Evolutionary conservation across 2,888 invertebrate genomes (phyloP).

Genomic region (Microplitis manilae): DNA sequence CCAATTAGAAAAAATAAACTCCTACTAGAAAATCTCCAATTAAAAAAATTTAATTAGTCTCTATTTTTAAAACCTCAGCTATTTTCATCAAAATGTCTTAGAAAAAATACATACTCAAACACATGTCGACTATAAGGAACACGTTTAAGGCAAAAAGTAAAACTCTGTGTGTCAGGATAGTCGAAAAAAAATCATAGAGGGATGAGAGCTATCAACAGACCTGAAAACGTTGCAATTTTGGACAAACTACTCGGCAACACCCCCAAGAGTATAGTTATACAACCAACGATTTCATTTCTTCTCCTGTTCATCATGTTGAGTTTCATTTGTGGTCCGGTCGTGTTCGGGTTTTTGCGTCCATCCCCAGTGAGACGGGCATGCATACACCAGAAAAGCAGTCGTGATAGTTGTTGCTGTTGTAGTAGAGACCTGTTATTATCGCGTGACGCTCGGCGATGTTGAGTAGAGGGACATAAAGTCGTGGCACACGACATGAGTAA

Average conservation of each 20-base stretch:
- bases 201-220: constrained; percentile 34
- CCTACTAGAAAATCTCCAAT: background rate
- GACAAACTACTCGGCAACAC: constrained; percentile 52
- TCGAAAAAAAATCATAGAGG: constrained; percentile 40
- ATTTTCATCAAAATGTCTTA: too few relatives aligned
- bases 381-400: background rate
- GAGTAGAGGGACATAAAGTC: constrained; percentile 54
- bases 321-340: constrained; percentile 37
- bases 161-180: constrained; percentile 3
- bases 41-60: background rate
- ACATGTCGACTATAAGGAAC: too few relatives aligned
- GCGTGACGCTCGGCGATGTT: constrained; percentile 53
- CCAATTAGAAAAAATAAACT: background rate
- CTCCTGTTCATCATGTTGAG: constrained; percentile 28
- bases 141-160: background rate
- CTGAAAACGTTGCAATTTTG: constrained; percentile 57
- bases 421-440: constrained; percentile 58
- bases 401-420: background rate
- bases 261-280: constrained; percentile 13
- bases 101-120: too few relatives aligned
- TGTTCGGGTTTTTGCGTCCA: constrained; percentile 52
- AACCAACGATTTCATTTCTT: constrained; percentile 1
- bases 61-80: too few relatives aligned
- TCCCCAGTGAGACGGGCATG: constrained; percentile 17
- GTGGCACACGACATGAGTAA: constrained; percentile 35